A percentile compares a stretch with the other conserved stretches of the same genome.
Evolutionary conservation across 2,113 vertebrate genomes (phyloP).

Genomic region (Datnioides undecimradiatus): DNA sequence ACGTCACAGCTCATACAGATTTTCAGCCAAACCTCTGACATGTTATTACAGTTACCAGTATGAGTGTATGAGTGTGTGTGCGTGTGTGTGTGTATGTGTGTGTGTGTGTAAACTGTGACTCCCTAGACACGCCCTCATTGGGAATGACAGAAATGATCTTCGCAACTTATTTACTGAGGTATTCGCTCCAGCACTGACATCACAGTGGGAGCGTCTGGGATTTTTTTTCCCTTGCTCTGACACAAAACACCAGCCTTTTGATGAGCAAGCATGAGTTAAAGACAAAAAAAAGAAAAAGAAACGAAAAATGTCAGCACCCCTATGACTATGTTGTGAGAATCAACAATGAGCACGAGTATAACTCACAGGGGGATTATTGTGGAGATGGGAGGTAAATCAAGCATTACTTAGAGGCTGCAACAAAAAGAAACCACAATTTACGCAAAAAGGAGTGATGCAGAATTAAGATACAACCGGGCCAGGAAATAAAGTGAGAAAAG

Average conservation of each 20-base stretch:
- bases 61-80: background rate
- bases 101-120: conserved; percentile 25
- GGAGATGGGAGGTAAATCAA: background rate
- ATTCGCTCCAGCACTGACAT: conserved; percentile 35
- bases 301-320: conserved; percentile 7
- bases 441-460: conserved; percentile 39
- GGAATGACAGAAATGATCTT: conserved; percentile 16
- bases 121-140: conserved; percentile 31
- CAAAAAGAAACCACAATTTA: conserved; percentile 23
- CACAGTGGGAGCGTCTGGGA: conserved; percentile 10
- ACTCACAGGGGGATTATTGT: background rate
- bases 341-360: conserved; percentile 15
- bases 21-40: conserved; percentile 18
- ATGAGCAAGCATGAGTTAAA: background rate
- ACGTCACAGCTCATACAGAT: conserved; percentile 32
- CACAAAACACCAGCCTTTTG: conserved; percentile 6
- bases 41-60: conserved; percentile 6
- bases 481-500: background rate
- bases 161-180: background rate
- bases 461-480: background rate
- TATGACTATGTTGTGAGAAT: conserved; percentile 24
- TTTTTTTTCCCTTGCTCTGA: background rate
- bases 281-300: too few species aligned
- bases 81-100: background rate
- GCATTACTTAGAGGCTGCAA: background rate